Evolutionary conservation across 2,113 vertebrate species (phyloP).

Genomic region (Choloepus hoffmanni): DNA sequence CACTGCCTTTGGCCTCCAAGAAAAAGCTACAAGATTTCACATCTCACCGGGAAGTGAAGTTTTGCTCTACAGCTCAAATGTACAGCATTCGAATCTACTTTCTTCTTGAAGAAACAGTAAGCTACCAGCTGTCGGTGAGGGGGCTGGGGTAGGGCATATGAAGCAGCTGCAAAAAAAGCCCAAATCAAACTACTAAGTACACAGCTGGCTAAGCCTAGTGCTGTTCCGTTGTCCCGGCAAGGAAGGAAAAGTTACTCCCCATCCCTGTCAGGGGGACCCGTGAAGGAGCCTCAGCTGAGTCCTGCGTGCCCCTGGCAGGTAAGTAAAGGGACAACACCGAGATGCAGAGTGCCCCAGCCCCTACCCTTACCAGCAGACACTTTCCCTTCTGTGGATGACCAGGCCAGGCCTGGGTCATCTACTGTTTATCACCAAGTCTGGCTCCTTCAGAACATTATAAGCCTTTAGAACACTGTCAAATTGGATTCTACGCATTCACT

Average conservation of each 20-base stretch:
- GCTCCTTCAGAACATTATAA: conserved; percentile 54
- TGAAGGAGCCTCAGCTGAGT: not conserved
- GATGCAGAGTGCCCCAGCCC: not conserved
- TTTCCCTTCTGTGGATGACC: conserved; percentile 19
- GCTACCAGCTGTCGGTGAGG: conserved; percentile 72
- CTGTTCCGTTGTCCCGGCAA: not conserved
- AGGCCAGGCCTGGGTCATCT: not conserved
- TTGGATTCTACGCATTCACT: conserved; percentile 88
- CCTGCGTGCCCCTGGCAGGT: not conserved
- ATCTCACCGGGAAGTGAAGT: conserved; percentile 57
- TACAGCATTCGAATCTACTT: conserved; percentile 63
- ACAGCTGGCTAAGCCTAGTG: conserved; percentile 2
- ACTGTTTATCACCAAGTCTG: not conserved
- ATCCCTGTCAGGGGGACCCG: not conserved
- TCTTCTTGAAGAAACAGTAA: conserved; percentile 68
- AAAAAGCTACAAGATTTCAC: conserved; percentile 62
- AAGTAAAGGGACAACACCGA: not conserved
- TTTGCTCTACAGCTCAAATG: conserved; percentile 61
- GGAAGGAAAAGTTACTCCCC: conserved; percentile 35
- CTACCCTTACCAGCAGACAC: conserved; percentile 3
- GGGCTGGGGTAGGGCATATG: conserved; percentile 52
- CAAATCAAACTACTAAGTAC: conserved; percentile 44
- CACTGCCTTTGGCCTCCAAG: conserved; percentile 59
- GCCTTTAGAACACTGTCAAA: conserved; percentile 78
- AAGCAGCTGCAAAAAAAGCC: conserved; percentile 65